Evolutionary conservation across 2,797 vertebrate genomes (phyloP), one percentile per base, ranked within the genome.

Genomic region (Heteromormyrus szaboi): DNA sequence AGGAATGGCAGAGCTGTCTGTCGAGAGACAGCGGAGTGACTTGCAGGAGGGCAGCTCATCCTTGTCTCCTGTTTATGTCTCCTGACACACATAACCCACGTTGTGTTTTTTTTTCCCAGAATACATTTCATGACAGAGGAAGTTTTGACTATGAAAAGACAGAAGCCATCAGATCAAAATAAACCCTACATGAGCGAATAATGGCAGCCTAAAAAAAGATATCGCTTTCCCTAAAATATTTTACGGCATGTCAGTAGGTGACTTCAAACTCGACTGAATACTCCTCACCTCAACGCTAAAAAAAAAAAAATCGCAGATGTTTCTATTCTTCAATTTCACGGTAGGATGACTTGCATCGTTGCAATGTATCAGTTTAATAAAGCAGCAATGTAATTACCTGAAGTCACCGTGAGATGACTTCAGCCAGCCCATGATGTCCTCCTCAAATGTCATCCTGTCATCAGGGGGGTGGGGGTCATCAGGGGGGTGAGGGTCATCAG

Each of bases 261-360:
- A 92, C 91, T 81, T 87, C 92, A 86, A 90, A 91, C 91, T 92
- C 90, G 89, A 91, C 91, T 93, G 93, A 92, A 93, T 93, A 93
- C 92, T 93, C 92, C 95, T 94, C 92, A 92, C 89, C 56, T 89
- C 87, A 92, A 92, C 94, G 93, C 92, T 93, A 92, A 62, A 62
- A 85, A 29, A 53, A 79, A 41, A 41, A 41, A 4, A 41, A 41
- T 89, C 92, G 92, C 94, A 91, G 93, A 92, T 94, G 95, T 95
- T 25, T 25, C 94, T 93, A 91, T 95, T 95, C 94, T 96, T 95
- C 95, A 96, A 96, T 96, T 96, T 96, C 96, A 96, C 87, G 94
- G 93, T 92, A 93, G 94, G 91, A 89, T 90, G 93, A 92, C 89
- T 93, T 93, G 94, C 94, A 95, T 96, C 94, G 95, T 95, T 93